Conservation (phyloP, 1,140 invertebrate genomes). For the Trachelipus rathkii region DNA sequence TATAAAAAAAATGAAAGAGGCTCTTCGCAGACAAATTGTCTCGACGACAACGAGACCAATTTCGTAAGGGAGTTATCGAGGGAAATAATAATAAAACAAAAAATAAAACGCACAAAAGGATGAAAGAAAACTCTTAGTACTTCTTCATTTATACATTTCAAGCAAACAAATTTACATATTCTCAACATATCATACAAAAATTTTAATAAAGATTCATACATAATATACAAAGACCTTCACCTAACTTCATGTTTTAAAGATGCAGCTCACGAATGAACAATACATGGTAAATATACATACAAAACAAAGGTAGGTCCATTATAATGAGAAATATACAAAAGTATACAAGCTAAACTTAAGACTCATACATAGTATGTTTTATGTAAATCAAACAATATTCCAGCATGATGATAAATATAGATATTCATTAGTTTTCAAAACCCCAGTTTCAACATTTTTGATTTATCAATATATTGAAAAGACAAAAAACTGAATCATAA, state of each 20-base stretch:
- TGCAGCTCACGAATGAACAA: neutral
- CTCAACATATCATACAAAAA: neutral
- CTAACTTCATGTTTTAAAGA: neutral
- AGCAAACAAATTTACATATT: neutral
- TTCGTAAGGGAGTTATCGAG: too few relatives aligned
- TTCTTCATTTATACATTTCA: neutral
- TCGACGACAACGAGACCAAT: too few relatives aligned
- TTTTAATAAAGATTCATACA: neutral
- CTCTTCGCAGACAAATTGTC: too few relatives aligned
- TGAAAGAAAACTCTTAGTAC: too few relatives aligned
- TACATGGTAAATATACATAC: neutral
- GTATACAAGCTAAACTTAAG: constrained; percentile 2
- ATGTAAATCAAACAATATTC: constrained; percentile 6
- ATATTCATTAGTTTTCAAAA: neutral
- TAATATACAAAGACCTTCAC: constrained; percentile 13
- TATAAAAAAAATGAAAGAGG: too few relatives aligned
- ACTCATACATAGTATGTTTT: constrained; percentile 8
- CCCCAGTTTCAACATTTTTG: neutral
- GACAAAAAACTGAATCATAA: too few relatives aligned
- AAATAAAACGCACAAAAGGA: too few relatives aligned
- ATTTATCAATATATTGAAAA: neutral
- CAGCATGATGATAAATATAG: neutral
- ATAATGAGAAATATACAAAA: neutral
- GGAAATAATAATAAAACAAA: too few relatives aligned
- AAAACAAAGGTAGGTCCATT: too few relatives aligned